A percentile compares a stretch with the other conserved stretches of the same genome.
These are phyloP conservation scores for Malurus cyaneus DNA, from an alignment of 2,113 vertebrate species.

Conservation along the genomic window DNA sequence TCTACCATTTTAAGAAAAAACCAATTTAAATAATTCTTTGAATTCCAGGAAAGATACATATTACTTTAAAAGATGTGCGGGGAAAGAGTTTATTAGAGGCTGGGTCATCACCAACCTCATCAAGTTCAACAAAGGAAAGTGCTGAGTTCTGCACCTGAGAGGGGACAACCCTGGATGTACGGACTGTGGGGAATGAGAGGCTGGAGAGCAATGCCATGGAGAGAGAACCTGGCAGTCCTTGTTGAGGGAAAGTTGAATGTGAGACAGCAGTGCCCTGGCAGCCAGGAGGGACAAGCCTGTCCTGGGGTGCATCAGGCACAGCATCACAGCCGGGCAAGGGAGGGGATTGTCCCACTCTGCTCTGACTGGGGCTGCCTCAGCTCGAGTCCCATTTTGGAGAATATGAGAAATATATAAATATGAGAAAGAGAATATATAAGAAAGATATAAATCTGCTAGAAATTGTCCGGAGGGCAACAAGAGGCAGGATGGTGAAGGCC, in stretches of 20 bases:
- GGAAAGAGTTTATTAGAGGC: background rate
- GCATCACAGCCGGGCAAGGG: fast-evolving
- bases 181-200: background rate
- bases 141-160: background rate
- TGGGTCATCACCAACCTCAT: background rate
- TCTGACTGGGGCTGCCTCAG: fast-evolving
- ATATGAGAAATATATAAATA: background rate
- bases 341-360: fast-evolving
- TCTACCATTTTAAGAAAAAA: background rate
- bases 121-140: background rate
- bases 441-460: background rate
- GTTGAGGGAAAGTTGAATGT: fast-evolving
- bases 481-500: no score
- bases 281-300: fast-evolving
- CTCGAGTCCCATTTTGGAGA: fast-evolving
- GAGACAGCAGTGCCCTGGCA: background rate
- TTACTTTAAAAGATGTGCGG: background rate
- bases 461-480: background rate
- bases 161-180: fast-evolving
- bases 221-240: background rate
- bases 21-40: background rate
- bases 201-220: background rate
- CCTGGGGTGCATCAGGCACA: background rate
- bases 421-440: no score
- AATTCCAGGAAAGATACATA: background rate